These are phyloP conservation scores for Lepidurus arcticus DNA, from an alignment of 1,140 invertebrate species.

Conservation along the genomic window DNA sequence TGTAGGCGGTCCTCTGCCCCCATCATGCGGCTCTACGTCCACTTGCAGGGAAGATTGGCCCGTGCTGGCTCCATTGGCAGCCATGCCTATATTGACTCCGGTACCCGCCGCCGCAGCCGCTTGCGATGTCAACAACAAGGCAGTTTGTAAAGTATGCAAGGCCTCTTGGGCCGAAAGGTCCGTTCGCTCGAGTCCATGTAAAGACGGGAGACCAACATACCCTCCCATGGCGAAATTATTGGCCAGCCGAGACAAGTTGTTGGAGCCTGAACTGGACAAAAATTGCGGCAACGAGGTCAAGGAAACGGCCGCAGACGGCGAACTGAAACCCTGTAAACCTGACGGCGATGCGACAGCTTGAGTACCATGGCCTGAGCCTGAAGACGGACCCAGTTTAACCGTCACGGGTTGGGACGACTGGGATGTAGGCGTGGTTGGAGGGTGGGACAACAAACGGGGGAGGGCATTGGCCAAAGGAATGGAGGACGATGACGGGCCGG, in stretches of 20 bases:
- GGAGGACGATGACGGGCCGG: slow-evolving; percentile 49
- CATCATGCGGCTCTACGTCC: slow-evolving; percentile 33
- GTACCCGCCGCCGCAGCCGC: slow-evolving; percentile 37
- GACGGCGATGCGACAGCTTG: not conserved
- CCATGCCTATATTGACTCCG: slow-evolving; percentile 23
- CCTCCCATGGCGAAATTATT: slow-evolving; percentile 24
- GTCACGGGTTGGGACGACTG: slow-evolving; percentile 19
- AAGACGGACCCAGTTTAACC: slow-evolving; percentile 4
- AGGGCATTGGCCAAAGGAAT: slow-evolving; percentile 56
- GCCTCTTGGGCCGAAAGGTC: slow-evolving; percentile 53
- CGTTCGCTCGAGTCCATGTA: slow-evolving; percentile 46
- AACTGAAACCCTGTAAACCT: not conserved
- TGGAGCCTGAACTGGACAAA: slow-evolving; percentile 10
- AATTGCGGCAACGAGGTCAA: not conserved
- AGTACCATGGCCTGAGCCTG: not conserved
- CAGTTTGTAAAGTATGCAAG: slow-evolving; percentile 56
- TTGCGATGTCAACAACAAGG: slow-evolving; percentile 50
- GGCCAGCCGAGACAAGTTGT: slow-evolving; percentile 2
- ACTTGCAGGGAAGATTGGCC: slow-evolving; percentile 42
- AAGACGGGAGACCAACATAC: slow-evolving; percentile 44
- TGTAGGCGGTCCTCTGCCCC: slow-evolving; percentile 58
- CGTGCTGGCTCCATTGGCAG: slow-evolving; percentile 43
- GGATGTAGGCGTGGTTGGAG: slow-evolving; percentile 39
- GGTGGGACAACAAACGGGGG: slow-evolving; percentile 60
- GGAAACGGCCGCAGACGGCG: slow-evolving; percentile 37